Conservation (phyloP, 2,113 vertebrate genomes). For the Eupsittula cactorum region DNA sequence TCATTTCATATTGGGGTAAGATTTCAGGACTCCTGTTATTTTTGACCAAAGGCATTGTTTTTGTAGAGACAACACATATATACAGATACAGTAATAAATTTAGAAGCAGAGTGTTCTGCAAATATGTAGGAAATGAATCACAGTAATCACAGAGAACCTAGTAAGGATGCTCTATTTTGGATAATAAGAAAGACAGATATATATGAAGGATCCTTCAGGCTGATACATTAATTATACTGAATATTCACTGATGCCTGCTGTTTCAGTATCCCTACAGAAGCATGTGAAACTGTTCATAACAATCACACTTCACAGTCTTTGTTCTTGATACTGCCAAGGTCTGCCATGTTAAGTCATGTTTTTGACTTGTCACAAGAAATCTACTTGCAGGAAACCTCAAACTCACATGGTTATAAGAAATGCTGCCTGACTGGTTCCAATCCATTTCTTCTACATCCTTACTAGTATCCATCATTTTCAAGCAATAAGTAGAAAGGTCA, state of each 20-base stretch:
- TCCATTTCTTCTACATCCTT: rapidly evolving
- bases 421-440: background rate
- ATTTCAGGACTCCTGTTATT: background rate
- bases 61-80: background rate
- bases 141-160: background rate
- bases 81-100: background rate
- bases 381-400: background rate
- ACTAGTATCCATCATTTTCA: background rate
- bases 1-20: background rate
- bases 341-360: background rate
- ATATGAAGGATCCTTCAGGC: constrained; percentile 13
- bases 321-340: background rate
- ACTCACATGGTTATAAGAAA: background rate
- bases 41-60: background rate
- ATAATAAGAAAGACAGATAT: background rate
- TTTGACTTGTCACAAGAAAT: constrained; percentile 2
- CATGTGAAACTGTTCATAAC: background rate
- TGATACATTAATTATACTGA: background rate
- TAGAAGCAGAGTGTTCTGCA: background rate
- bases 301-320: background rate
- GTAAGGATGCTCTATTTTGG: background rate
- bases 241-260: background rate
- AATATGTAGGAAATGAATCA: constrained; percentile 32
- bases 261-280: background rate
- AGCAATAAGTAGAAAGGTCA: background rate